Conservation (phyloP, 2,113 vertebrate genomes). For the Gymnocephalus cernua region DNA sequence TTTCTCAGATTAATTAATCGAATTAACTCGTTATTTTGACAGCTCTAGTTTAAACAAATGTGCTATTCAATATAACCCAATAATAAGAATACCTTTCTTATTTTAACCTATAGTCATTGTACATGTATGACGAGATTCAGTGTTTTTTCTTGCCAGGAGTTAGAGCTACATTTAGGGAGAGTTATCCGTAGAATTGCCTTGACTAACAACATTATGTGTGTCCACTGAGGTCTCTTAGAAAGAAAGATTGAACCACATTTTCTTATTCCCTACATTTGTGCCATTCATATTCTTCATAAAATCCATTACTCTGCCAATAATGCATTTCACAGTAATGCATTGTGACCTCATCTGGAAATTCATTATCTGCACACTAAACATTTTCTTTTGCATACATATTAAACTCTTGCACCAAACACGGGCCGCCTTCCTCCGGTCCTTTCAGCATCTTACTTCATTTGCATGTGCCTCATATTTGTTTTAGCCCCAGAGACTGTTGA, state of each 20-base stretch:
- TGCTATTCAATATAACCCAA: neutral
- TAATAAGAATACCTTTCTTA: neutral
- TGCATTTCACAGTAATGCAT: conserved; percentile 61
- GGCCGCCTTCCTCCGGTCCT: conserved; percentile 64
- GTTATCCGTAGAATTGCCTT: neutral
- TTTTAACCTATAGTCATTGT: no score
- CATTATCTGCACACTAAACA: conserved; percentile 75
- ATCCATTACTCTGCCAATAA: conserved; percentile 65
- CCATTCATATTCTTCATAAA: conserved; percentile 66
- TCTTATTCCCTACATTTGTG: conserved; percentile 19
- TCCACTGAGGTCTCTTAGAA: conserved; percentile 20
- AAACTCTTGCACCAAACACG: conserved; percentile 58
- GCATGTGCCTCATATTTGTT: conserved; percentile 78
- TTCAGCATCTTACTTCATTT: conserved; percentile 71
- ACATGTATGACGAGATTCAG: no score
- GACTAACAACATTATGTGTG: conserved; percentile 15
- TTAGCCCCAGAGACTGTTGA: conserved; percentile 66
- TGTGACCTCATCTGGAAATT: conserved; percentile 73
- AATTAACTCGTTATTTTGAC: no score
- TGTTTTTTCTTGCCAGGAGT: neutral
- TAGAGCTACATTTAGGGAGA: neutral
- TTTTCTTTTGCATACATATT: conserved; percentile 81
- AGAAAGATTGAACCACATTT: conserved; percentile 33
- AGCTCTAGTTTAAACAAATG: no score
- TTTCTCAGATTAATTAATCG: no score